Evolutionary conservation across 2,113 vertebrate genomes (phyloP).

Genomic region (Protomyctophum bolini): DNA sequence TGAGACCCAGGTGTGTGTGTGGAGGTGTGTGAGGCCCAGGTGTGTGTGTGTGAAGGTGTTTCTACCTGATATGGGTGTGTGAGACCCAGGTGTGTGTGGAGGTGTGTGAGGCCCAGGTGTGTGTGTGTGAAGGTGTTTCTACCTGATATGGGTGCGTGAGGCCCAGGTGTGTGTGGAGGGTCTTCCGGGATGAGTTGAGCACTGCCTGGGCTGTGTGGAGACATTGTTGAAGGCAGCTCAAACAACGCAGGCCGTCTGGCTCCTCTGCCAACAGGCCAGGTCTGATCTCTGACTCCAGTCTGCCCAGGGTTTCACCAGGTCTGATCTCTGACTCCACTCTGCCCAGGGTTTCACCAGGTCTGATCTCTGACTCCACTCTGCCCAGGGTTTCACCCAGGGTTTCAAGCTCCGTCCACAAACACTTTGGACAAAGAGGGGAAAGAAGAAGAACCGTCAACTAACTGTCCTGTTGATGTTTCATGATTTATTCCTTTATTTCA

Average conservation of each 20-base stretch:
- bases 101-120: constrained; percentile 64
- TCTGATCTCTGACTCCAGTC: constrained; percentile 68
- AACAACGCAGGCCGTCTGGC: constrained; percentile 71
- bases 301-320: constrained; percentile 78
- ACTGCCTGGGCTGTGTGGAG: constrained; percentile 69
- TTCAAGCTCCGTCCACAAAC: constrained; percentile 56
- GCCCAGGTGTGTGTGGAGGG: constrained; percentile 73
- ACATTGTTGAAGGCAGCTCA: constrained; percentile 73
- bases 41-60: too few species aligned
- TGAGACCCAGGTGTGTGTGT: too few species aligned
- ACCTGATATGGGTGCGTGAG: constrained; percentile 78
- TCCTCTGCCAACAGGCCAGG: constrained; percentile 40
- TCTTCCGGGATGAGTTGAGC: constrained; percentile 66
- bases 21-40: too few species aligned
- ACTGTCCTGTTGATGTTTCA: too few species aligned
- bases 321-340: too few species aligned
- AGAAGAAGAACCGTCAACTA: not conserved
- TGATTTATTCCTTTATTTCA: too few species aligned
- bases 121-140: constrained; percentile 34
- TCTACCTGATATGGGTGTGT: too few species aligned
- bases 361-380: constrained; percentile 70
- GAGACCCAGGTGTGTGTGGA: too few species aligned
- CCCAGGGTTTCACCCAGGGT: constrained; percentile 77
- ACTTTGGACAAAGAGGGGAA: constrained; percentile 41
- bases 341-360: constrained; percentile 60